Conservation (phyloP, 53 echinoderm and acorn worm genomes). For the Stichopus horrens region DNA sequence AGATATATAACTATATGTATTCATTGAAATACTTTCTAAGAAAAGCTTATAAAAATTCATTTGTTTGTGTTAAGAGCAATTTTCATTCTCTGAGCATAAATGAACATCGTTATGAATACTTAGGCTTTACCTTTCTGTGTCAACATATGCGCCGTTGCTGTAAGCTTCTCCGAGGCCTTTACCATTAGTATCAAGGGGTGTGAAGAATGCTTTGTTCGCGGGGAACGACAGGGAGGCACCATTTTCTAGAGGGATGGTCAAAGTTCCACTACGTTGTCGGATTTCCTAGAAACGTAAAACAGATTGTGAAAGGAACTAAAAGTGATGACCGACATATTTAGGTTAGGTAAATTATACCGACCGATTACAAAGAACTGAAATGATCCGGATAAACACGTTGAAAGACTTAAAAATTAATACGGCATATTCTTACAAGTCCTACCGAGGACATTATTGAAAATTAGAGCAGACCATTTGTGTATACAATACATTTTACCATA, state of each 20-base stretch:
- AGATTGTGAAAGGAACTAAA: not conserved
- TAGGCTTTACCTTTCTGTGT: not conserved
- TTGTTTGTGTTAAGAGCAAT: not conserved
- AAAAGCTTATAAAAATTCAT: not conserved
- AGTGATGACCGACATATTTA: too few relatives aligned
- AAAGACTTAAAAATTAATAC: too few relatives aligned
- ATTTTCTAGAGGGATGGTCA: constrained; percentile 38
- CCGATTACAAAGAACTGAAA: too few relatives aligned
- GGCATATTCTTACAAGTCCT: too few relatives aligned
- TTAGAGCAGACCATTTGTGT: too few relatives aligned
- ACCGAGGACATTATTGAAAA: too few relatives aligned
- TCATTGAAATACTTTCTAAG: not conserved
- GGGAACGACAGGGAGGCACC: constrained; percentile 34
- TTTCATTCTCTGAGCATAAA: not conserved
- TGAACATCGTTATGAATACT: not conserved
- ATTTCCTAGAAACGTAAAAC: not conserved
- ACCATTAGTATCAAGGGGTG: not conserved
- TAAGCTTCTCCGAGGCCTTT: not conserved
- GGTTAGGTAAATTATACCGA: too few relatives aligned
- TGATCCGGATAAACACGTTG: too few relatives aligned
- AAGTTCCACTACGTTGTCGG: constrained; percentile 40
- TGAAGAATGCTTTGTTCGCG: constrained; percentile 28
- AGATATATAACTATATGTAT: not conserved
- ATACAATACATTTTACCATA: too few relatives aligned
- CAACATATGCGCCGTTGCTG: not conserved